These are phyloP conservation scores for Phrynocephalus vlangalii DNA, from an alignment of 2,797 vertebrate species.

Conservation along the genomic window DNA sequence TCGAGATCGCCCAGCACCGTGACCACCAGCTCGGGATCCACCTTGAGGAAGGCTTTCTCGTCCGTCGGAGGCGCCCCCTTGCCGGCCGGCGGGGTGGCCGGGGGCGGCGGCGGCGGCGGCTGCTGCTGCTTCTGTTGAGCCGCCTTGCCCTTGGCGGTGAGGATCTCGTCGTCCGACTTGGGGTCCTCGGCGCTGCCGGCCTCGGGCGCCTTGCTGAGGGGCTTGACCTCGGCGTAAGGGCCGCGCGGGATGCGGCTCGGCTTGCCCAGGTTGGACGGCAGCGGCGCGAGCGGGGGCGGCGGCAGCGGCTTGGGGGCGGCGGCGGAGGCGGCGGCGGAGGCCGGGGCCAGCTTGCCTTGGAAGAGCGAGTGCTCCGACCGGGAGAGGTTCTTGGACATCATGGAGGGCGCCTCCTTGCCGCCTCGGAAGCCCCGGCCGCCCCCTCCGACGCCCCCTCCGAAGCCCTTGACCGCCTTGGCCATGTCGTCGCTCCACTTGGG, in stretches of 20 bases:
- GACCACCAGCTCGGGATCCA: constrained; percentile 96
- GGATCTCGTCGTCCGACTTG: constrained; percentile 93
- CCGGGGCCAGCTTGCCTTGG: constrained; percentile 81
- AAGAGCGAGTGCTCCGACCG: constrained; percentile 95
- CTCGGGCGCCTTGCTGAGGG: constrained; percentile 90
- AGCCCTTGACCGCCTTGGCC: constrained; percentile 76
- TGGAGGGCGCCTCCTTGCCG: constrained; percentile 66
- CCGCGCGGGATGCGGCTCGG: constrained; percentile 92
- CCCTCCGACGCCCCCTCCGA: constrained; percentile 54
- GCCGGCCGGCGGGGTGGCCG: constrained; percentile 70
- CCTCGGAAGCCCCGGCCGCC: constrained; percentile 39
- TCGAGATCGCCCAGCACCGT: constrained; percentile 96
- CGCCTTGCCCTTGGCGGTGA: constrained; percentile 83
- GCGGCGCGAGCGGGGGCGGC: constrained; percentile 78
- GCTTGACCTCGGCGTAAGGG: constrained; percentile 94
- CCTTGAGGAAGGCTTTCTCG: constrained; percentile 92
- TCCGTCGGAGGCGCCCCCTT: constrained; percentile 58
- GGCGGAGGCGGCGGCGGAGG: constrained; percentile 73
- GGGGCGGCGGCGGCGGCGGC: background rate
- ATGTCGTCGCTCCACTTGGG: constrained; percentile 90
- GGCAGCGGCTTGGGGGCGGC: constrained; percentile 80
- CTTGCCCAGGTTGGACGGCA: constrained; percentile 82
- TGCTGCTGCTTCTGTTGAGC: constrained; percentile 74
- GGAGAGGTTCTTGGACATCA: constrained; percentile 88
- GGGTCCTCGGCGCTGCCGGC: constrained; percentile 77